These are phyloP conservation scores for Sebastes minor DNA, from an alignment of 2,797 vertebrate species.

Conservation along the genomic window DNA sequence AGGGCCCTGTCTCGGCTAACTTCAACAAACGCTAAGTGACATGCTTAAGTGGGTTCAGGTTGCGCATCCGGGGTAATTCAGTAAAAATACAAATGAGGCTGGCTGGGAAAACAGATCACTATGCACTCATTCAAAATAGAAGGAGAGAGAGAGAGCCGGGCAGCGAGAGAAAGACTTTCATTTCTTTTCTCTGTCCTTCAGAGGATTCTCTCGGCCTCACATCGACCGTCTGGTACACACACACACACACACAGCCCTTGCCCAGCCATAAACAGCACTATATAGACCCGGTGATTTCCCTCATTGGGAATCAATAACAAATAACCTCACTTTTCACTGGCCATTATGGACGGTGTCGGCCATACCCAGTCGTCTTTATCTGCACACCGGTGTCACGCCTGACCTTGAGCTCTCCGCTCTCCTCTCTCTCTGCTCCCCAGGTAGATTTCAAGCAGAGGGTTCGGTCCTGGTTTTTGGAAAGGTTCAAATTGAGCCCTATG, in stretches of 20 bases:
- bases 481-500: constrained; percentile 81
- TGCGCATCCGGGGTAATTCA: constrained; percentile 84
- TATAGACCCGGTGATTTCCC: constrained; percentile 80
- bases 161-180: constrained; percentile 35
- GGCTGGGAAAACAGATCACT: constrained; percentile 77
- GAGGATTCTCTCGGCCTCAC: constrained; percentile 37
- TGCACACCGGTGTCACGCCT: constrained; percentile 61
- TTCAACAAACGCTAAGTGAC: constrained; percentile 86
- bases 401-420: constrained; percentile 77
- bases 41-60: constrained; percentile 86
- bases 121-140: constrained; percentile 76
- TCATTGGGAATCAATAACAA: constrained; percentile 87
- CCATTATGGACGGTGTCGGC: constrained; percentile 78
- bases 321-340: constrained; percentile 84
- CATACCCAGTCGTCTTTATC: constrained; percentile 74
- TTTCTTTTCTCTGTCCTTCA: constrained; percentile 65
- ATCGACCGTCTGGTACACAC: constrained; percentile 17
- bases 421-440: constrained; percentile 50
- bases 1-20: constrained; percentile 78
- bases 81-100: constrained; percentile 86
- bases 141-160: background rate
- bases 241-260: background rate
- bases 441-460: constrained; percentile 71
- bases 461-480: constrained; percentile 72
- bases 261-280: constrained; percentile 73